Base-by-base conservation (phyloP, 2,888 invertebrate species). In the Parnassius glacialis region DNA sequence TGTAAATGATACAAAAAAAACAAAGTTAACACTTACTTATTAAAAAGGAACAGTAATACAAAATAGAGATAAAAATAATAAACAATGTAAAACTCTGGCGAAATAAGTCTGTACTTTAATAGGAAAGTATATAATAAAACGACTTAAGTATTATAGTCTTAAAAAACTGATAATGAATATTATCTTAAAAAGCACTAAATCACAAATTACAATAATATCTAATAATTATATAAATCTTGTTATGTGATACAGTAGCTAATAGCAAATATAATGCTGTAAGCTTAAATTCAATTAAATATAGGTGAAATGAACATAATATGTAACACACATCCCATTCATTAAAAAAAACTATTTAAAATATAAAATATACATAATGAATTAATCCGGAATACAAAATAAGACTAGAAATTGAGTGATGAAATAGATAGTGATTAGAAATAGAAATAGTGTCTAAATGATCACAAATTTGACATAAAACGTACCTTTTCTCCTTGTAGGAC, bases 371-470 rank as follows among this genome's bases (percentile, higher is more conserved):
- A 51, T 48, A 47, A 10, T 34, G 13, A 56, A 42, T 13, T 47
- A 62, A 48, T 25, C 5, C 44, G n/a, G 41, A 16, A 65, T 61
- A 65, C 51, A 64, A 70, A 68, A 68, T 72, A 74, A 76, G 87
- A 87, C 87, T 85, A 87, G 85, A 85, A 74, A 78, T 80, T 84
- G 85, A 85, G 84, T 84, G 76, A 12, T 34, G 34, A 16, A 63
- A 53, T 56, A 47, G 56, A 47, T 41, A 59, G 42, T 55, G 9
- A 34, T 56, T 58, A 54, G 45, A 54, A 41, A 41, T 55, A 2
- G 13, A 58, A 51, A 44, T 51, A 53, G 41, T 41, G 13, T 44
- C 20, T 58, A 16, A 52, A 55, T 2, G 25, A 25, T 41, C 34
- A 41, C 62, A 62, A 43, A 48, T 20, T 25, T 55, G 13, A 13